Conservation (phyloP, 1,140 invertebrate genomes). For the Atta texana region DNA sequence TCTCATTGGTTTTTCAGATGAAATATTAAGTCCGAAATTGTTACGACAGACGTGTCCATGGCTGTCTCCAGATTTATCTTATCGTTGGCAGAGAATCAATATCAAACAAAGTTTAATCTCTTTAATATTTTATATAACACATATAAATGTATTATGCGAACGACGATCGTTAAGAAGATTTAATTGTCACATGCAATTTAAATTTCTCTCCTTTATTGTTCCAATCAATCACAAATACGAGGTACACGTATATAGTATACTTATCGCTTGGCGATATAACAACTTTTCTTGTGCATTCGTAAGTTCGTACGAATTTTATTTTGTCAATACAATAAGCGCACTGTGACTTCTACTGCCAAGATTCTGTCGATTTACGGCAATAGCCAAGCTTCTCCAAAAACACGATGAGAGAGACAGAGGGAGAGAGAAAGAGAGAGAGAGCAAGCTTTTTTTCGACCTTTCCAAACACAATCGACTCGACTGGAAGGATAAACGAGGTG, state of each 20-base stretch:
- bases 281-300: not conserved
- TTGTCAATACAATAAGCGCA: constrained; percentile 16
- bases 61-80: constrained; percentile 53
- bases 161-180: not conserved
- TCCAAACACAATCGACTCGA: constrained; percentile 13
- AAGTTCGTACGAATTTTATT: not conserved
- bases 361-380: constrained; percentile 21
- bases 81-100: constrained; percentile 49
- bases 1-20: constrained; percentile 27
- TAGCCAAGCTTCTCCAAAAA: constrained; percentile 4
- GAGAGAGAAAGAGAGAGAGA: not conserved
- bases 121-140: constrained; percentile 4
- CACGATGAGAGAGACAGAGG: not conserved
- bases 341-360: constrained; percentile 16
- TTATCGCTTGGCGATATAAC: not conserved
- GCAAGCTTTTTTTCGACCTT: not conserved
- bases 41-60: constrained; percentile 27
- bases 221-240: not conserved
- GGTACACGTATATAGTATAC: not conserved
- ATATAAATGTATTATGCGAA: not conserved
- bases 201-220: not conserved
- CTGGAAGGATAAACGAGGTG: constrained; percentile 40
- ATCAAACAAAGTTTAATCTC: not conserved
- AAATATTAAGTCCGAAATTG: constrained; percentile 65
- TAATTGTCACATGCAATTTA: not conserved